Evolutionary conservation across 2,888 invertebrate genomes (phyloP), one percentile per base, ranked within the genome.

Genomic region (Oasisia sp.): DNA sequence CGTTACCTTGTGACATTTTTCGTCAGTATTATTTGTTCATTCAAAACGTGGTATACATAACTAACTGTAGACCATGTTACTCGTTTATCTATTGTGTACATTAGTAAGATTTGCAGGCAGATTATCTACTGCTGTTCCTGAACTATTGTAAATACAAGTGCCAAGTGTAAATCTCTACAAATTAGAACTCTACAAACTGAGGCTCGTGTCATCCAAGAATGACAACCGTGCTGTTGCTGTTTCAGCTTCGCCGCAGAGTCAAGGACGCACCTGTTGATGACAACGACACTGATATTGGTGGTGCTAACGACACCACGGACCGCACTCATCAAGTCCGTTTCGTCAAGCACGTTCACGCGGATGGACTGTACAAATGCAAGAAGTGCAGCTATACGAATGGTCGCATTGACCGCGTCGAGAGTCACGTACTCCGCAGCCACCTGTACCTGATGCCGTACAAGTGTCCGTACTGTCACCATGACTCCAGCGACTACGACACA

Each of bases 311-410:
- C 74, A 74, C 19, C 27, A 74, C 19, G 19, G 74, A 74, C 27
- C n/a, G 27, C 74, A 74, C 27, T 92, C 5, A 91, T 91, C 19
- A 92, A 92, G 91, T 93, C 91, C 91, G 74, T 91, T 9, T 89
- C 92, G n/a, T 93, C 92, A 92, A 89, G 92, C 91, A 89, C 58
- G 92, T 94, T 38, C 91, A 92, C 0, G 91, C 92, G 32, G 90
- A 74, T 90, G 92, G 92, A 56, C 89, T 93, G 50, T 93, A 92
- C 92, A 92, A 93, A 91, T 94, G 94, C 91, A 92, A 92, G 50
- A 93, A 92, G 32, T 94, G 94, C 50, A 44, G 92, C 38, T 94
- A 93, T 91, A 91, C 92, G 32, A 92, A 93, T 90, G 74, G 92
- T 89, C 92, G 92, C 56, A 92, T 92, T 2, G 91, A 92, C 27